Percentiles rank a stretch among this genome's conserved stretches.
Evolutionary conservation across 2,113 vertebrate genomes (phyloP).

Genomic region (Chaetops frenatus): DNA sequence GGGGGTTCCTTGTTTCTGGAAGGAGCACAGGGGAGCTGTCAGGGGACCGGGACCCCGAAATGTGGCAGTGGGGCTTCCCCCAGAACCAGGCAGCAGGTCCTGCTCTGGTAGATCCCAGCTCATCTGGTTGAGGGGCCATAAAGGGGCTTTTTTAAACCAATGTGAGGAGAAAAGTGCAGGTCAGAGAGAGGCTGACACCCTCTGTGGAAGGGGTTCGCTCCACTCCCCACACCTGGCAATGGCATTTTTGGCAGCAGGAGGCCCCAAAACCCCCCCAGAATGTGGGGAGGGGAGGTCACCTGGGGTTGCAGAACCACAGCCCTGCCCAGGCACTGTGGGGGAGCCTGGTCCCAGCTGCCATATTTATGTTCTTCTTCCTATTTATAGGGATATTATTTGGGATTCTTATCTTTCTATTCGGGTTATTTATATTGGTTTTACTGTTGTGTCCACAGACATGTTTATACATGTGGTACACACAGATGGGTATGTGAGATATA

Average conservation of each 20-base stretch:
- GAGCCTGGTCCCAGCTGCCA: neutral
- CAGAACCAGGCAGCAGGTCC: accelerated
- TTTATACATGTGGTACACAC: neutral
- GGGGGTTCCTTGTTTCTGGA: slow-evolving; percentile 76
- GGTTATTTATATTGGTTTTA: neutral
- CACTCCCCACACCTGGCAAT: neutral
- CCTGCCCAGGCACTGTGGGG: neutral
- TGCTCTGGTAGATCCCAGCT: accelerated
- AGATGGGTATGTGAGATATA: no score
- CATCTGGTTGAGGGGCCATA: neutral
- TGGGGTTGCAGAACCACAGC: accelerated
- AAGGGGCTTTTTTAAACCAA: neutral
- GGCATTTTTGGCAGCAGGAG: neutral
- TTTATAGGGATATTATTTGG: neutral
- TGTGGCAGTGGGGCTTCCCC: accelerated
- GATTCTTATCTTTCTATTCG: neutral
- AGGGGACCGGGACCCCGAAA: accelerated
- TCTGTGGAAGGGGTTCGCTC: neutral
- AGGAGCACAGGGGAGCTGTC: neutral
- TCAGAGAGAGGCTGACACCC: accelerated
- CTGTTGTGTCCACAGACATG: neutral
- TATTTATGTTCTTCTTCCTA: neutral
- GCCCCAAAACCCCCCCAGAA: neutral
- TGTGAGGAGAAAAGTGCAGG: accelerated
- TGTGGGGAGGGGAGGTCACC: no score